Base-by-base conservation (phyloP, 2,888 invertebrate genomes). In the Apodemia zela region DNA sequence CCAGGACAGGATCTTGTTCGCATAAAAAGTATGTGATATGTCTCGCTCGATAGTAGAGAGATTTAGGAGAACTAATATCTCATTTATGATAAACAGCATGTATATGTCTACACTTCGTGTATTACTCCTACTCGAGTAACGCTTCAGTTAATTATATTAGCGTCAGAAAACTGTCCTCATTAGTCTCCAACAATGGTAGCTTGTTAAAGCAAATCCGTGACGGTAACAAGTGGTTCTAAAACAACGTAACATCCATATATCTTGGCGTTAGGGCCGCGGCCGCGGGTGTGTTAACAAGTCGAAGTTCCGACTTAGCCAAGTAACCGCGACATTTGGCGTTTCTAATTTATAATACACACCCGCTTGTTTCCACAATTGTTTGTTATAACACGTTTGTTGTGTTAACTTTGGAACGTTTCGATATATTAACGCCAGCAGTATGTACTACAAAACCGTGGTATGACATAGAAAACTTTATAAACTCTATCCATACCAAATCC, bases 271-370 rank as follows among this genome's bases (percentile, higher is more conserved):
- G 54, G 29, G 21, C 21, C 15, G 4, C 13, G 25, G 13, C 25
- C 54, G 15, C 25, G 25, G 13, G 45, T 5, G 21, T 51, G 54
- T 54, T 25, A 15, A 15, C 51, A 51, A 51, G 13, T 51, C 21
- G 25, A 54, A 54, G 25, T 54, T 54, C 25, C 54, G 29, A 54
- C 54, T 54, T 25, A 13, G 29, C 25, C 54, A 45, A 45, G 45
- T 45, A 45, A 54, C 54, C 54, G n/a, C 54, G 25, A 54, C 54
- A 54, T 54, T 54, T 54, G 51, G 54, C 54, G 45, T 45, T 25
- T 54, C 54, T 54, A 54, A 54, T 54, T 29, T 54, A 54, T 54
- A 54, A 25, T 21, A 25, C 54, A 54, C 25, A 29, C 25, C 21
- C 54, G 54, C 6, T 21, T 25, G 29, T 7, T 29, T 54, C 21